phyloP scores from a whole-genome alignment of 2,888 invertebrate species.

The Cloeon dipterum region DNA sequence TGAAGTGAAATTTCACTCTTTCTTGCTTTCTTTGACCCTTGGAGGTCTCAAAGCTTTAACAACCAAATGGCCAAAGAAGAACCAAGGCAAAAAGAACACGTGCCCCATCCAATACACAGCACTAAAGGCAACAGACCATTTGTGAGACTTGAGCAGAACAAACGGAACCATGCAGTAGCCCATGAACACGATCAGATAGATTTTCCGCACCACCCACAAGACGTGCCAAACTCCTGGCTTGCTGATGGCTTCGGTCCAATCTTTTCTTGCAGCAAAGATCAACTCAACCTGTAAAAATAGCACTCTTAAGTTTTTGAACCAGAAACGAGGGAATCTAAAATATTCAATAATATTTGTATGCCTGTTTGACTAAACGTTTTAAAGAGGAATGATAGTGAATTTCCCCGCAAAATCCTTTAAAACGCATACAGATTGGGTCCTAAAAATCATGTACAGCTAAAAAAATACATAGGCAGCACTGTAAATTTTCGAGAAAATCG shows the following conservation, averaged over 20 bases:
- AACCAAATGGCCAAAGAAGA: conserved; percentile 22
- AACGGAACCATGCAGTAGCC: conserved; percentile 63
- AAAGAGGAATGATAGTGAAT: too few relatives aligned
- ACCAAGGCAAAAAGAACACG: conserved; percentile 39
- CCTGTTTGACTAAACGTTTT: too few relatives aligned
- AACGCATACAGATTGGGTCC: too few relatives aligned
- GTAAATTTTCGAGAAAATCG: too few relatives aligned
- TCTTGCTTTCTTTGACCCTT: too few relatives aligned
- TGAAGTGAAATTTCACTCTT: too few relatives aligned
- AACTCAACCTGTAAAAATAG: conserved; percentile 10
- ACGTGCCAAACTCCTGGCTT: conserved; percentile 19
- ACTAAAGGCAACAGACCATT: conserved; percentile 38
- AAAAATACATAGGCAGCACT: too few relatives aligned
- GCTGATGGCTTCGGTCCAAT: conserved; percentile 22
- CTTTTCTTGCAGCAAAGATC: conserved; percentile 7
- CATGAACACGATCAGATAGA: conserved; percentile 59
- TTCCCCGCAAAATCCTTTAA: too few relatives aligned
- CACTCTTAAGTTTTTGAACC: background rate
- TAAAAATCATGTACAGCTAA: too few relatives aligned
- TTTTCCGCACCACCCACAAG: conserved; percentile 34
- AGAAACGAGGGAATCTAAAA: background rate
- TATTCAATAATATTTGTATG: too few relatives aligned
- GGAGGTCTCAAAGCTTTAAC: conserved; percentile 13
- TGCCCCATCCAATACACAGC: conserved; percentile 46
- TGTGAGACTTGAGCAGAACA: conserved; percentile 38